phyloP scores from a whole-genome alignment of 2,888 invertebrate species.

The Ceratothoa steindachneri region DNA sequence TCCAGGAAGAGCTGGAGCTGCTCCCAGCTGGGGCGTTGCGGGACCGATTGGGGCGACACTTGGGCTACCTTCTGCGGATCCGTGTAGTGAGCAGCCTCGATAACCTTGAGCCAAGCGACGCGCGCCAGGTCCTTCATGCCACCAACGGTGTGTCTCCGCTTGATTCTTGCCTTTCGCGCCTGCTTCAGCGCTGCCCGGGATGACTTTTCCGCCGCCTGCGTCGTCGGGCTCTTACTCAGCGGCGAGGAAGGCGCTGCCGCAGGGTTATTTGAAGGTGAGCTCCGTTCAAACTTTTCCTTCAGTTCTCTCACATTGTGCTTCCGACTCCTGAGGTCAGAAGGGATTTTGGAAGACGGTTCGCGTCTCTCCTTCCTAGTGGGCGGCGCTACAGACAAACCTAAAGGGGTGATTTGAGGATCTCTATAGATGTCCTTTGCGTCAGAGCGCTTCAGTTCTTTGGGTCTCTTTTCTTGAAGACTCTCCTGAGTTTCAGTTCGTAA shows the following conservation, averaged over 20 bases:
- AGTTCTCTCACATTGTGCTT: constrained; percentile 45
- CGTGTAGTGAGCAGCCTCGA: not conserved
- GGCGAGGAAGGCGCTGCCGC: not conserved
- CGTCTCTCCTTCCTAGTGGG: constrained; percentile 20
- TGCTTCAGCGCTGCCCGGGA: constrained; percentile 21
- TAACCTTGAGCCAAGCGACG: constrained; percentile 14
- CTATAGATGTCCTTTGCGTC: constrained; percentile 15
- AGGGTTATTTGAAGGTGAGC: not conserved
- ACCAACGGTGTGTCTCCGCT: constrained; percentile 85
- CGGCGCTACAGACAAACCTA: not conserved
- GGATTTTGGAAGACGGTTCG: constrained; percentile 8
- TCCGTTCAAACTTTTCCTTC: constrained; percentile 46
- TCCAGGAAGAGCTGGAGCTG: constrained; percentile 21
- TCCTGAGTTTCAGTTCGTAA: constrained; percentile 59
- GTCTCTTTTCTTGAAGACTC: constrained; percentile 33
- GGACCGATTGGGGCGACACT: not conserved
- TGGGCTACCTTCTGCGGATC: not conserved
- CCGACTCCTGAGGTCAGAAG: constrained; percentile 36
- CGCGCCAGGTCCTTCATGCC: constrained; percentile 75
- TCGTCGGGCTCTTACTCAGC: not conserved
- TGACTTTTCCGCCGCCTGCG: constrained; percentile 16
- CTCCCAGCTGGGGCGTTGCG: constrained; percentile 24
- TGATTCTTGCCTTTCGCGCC: constrained; percentile 55
- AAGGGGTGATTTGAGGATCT: constrained; percentile 18
- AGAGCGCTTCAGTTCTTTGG: constrained; percentile 37